Percentiles rank a stretch among this genome's conserved stretches.
Evolutionary conservation across 2,888 invertebrate genomes (phyloP).

Genomic region (Temnothorax rugatulus): DNA sequence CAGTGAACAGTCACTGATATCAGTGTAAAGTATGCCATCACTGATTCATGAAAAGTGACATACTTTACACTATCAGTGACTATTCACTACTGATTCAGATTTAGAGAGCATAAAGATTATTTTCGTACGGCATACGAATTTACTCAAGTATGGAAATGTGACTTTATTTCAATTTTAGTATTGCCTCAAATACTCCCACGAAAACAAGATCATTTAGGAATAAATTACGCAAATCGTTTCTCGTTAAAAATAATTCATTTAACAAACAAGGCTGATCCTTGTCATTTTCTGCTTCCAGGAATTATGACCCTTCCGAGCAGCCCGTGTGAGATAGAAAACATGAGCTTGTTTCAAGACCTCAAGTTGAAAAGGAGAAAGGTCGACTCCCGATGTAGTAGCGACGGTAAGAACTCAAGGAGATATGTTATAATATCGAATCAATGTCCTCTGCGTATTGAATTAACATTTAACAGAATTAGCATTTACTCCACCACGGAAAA

Average conservation of each 20-base stretch:
- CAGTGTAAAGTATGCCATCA: too few species aligned
- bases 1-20: too few species aligned
- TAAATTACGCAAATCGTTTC: not conserved
- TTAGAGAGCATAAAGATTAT: not conserved
- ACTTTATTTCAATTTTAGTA: not conserved
- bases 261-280: constrained; percentile 35
- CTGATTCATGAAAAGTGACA: too few species aligned
- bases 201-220: not conserved
- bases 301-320: constrained; percentile 99
- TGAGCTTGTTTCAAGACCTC: constrained; percentile 99
- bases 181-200: not conserved
- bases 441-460: constrained; percentile 1
- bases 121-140: not conserved
- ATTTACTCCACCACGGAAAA: not conserved
- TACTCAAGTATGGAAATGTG: not conserved
- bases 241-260: not conserved
- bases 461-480: constrained; percentile 22
- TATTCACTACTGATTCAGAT: too few species aligned
- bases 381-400: constrained; percentile 98
- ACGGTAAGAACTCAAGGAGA: constrained; percentile 89
- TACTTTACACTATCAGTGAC: too few species aligned
- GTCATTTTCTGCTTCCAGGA: constrained; percentile 88
- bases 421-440: not conserved
- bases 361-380: constrained; percentile 99
- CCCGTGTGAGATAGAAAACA: constrained; percentile 99